Conservation (phyloP, 2,888 invertebrate species). For the Campaea margaritaria region DNA sequence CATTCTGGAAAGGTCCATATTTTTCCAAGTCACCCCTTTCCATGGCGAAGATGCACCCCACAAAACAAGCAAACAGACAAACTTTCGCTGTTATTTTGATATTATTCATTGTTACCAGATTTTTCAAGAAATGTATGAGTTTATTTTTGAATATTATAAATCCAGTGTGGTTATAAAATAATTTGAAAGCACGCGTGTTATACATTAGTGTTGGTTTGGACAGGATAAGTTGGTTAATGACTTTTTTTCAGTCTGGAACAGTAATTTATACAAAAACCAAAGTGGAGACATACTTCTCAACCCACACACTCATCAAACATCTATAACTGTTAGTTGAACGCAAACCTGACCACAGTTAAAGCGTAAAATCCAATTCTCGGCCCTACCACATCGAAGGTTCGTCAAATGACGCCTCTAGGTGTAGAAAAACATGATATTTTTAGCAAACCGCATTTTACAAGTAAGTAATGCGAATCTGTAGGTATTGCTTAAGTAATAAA, state of each 20-base stretch:
- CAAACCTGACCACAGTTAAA: no score
- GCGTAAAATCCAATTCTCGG: background rate
- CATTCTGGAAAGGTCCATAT: constrained; percentile 22
- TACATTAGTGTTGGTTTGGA: background rate
- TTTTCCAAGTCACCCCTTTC: constrained; percentile 28
- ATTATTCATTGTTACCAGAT: background rate
- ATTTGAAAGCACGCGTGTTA: background rate
- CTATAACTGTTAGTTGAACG: background rate
- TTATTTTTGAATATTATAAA: background rate
- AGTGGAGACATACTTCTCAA: no score
- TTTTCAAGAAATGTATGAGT: background rate
- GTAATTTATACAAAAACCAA: background rate
- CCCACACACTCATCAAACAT: constrained; percentile 1
- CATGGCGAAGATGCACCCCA: constrained; percentile 13
- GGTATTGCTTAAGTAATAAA: no score
- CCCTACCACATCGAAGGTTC: no score
- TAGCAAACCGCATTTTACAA: no score
- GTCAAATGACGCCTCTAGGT: background rate
- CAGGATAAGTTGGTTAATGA: background rate
- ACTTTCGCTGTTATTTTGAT: constrained; percentile 25
- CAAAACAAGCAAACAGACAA: constrained; percentile 13
- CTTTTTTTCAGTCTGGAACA: background rate
- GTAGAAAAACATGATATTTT: no score
- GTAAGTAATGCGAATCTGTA: no score
- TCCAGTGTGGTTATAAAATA: background rate